Evolutionary conservation across 2,888 invertebrate genomes (phyloP), one percentile per base, ranked within the genome.

Genomic region (Aplocera efformata): DNA sequence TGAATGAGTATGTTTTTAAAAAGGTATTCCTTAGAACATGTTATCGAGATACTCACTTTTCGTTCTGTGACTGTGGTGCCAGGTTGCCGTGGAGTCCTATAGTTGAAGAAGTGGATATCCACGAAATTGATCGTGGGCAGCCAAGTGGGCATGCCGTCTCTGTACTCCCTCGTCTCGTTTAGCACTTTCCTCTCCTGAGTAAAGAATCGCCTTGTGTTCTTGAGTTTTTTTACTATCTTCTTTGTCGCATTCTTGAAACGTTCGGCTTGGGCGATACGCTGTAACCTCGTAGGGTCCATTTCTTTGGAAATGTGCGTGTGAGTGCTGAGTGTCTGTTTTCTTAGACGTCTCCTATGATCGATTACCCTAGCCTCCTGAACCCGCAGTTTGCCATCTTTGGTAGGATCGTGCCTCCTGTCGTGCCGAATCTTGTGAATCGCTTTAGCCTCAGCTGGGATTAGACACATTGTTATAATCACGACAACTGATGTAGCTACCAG

Each of bases 401-500:
- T 69, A 50, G 57, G 52, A 38, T 69, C 68, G 29, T 72, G 72
- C 52, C 66, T 62, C 60, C 67, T 68, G 50, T 72, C 76, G 56
- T 83, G 85, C 42, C 85, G 65, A 42, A 70, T 58, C 53, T 61
- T 82, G 32, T 76, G 75, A 36, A 75, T 39, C 35, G 77, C 53
- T 24, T 77, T 67, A 40, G 79, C 79, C 51, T 85, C 85, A 28
- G 67, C 63, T 59, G 81, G 77, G 56, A 71, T 77, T 50, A 84
- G 67, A 62, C 80, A 79, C 85, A 84, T 86, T 37, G 81, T 69
- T 63, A 88, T 58, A 58, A 88, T 69, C 53, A 81, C 67, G 62
- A 84, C 63, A 70, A 88, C 55, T 53, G 81, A 75, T 72, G 77
- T 69, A 80, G 84, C 86, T 78, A 85, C 78, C 76, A 86, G 79